Percentiles rank a stretch among this genome's conserved stretches.
Evolutionary conservation across 2,797 vertebrate species (phyloP).

Genomic region (Austrolebias charrua): DNA sequence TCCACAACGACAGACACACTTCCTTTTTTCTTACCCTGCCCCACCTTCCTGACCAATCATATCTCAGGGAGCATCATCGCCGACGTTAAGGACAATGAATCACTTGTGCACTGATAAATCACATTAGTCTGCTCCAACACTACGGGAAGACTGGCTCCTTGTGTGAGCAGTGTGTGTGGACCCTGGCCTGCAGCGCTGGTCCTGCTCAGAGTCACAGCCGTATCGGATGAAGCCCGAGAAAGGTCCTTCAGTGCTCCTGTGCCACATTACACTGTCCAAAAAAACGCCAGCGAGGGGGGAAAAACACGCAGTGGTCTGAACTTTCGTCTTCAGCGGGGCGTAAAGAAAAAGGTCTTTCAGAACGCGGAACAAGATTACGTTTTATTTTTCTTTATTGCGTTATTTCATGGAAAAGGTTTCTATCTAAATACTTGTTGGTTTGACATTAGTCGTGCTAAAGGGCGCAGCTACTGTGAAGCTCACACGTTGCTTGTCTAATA

Average conservation of each 20-base stretch:
- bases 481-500: too few species aligned
- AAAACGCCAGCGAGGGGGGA: slow-evolving; percentile 51
- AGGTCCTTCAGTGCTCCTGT: slow-evolving; percentile 68
- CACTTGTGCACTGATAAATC: slow-evolving; percentile 69
- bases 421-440: too few species aligned
- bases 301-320: slow-evolving; percentile 70
- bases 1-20: neutral
- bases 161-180: slow-evolving; percentile 74
- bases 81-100: slow-evolving; percentile 64
- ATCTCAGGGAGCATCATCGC: slow-evolving; percentile 41
- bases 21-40: slow-evolving; percentile 13
- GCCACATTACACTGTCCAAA: slow-evolving; percentile 63
- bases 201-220: slow-evolving; percentile 64
- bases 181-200: slow-evolving; percentile 62
- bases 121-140: slow-evolving; percentile 71
- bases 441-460: too few species aligned
- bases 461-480: too few species aligned
- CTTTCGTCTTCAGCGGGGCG: slow-evolving; percentile 45
- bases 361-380: slow-evolving; percentile 8
- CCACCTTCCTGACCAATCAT: slow-evolving; percentile 34
- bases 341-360: slow-evolving; percentile 59
- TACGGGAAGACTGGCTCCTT: slow-evolving; percentile 71
- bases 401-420: too few species aligned
- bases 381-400: too few species aligned
- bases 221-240: slow-evolving; percentile 75